Evolutionary conservation across 2,888 invertebrate species (phyloP), one percentile per base, ranked within the genome.

Genomic region (Cistogaster globosa): DNA sequence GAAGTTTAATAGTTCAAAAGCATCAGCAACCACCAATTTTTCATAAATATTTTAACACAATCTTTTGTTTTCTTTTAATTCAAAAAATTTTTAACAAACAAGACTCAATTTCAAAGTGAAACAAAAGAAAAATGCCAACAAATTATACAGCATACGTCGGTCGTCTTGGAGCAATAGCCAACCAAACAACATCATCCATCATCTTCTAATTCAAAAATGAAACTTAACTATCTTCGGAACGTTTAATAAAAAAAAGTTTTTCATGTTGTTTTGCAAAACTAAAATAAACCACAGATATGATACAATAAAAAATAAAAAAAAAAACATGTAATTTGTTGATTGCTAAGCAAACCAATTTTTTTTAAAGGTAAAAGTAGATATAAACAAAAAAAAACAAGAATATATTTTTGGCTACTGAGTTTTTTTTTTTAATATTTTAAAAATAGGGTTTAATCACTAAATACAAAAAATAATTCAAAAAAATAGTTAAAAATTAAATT

Each of bases 1-100:
- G 96, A 97, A 94, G 96, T 96, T 93, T 96, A 96, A 95, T 96
- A 95, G 92, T 89, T 90, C 89, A 89, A 90, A 90, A 88, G 84
- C 87, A 86, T n/a, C 78, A 86, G 57, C 77, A 83, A 86, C 77
- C 81, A 86, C 63, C 76, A 79, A 82, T 38, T 77, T 74, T 80
- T 62, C 78, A 79, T 75, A 79, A 74, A 53, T 77, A 82, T 65
- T 71, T 71, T 55, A 36, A 42, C 11, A 42, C 11, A 11, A 83
- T 63, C 16, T 57, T 84, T n/a, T n/a, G n/a, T 72, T 77, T 78
- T 78, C 48, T 18, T 82, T 83, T 69, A 32, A 65, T 58, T 55
- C 36, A 65, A 63, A 53, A 42, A 67, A 36, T 67, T 72, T 78
- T 69, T 38, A 22, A 63, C 55, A 48, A 22, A 63, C 55, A 74